A percentile compares a stretch with the other conserved stretches of the same genome.
Conservation (phyloP, 2,888 invertebrate genomes). For the Allygus modestus region DNA sequence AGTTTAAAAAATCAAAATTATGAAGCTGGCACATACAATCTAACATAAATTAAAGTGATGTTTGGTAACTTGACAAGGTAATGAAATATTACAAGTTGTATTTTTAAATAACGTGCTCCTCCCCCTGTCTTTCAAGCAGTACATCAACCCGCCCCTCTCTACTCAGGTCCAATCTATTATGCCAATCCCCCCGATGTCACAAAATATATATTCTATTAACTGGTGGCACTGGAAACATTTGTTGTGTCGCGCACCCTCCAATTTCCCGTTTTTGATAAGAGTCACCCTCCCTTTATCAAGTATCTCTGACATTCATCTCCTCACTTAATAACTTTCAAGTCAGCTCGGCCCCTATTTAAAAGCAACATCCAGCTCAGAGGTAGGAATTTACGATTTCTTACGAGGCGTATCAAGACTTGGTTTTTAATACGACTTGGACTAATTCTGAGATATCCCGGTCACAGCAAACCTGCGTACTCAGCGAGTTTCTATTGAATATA, state of each 20-base stretch:
- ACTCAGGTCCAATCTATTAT: neutral
- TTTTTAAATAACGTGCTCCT: neutral
- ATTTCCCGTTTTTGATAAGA: slow-evolving; percentile 47
- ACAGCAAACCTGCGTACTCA: too few relatives aligned
- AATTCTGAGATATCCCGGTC: too few relatives aligned
- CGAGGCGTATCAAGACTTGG: too few relatives aligned
- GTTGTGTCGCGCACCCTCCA: neutral
- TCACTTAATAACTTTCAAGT: slow-evolving; percentile 15
- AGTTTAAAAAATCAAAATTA: too few relatives aligned
- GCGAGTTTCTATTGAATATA: too few relatives aligned
- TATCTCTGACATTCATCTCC: slow-evolving; percentile 14
- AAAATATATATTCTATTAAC: slow-evolving; percentile 53
- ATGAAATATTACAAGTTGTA: neutral
- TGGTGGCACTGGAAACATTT: slow-evolving; percentile 40
- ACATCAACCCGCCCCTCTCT: neutral
- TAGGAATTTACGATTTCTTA: neutral
- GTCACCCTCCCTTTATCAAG: slow-evolving; percentile 20
- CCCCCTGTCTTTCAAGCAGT: neutral
- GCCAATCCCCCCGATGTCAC: slow-evolving; percentile 26
- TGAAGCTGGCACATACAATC: neutral
- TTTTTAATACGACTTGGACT: too few relatives aligned
- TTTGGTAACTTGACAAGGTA: neutral
- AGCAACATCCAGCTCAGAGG: neutral
- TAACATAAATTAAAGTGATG: neutral
- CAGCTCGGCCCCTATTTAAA: neutral